Base-by-base conservation (phyloP, 2,113 vertebrate species). In the Leucoraja erinaceus region DNA sequence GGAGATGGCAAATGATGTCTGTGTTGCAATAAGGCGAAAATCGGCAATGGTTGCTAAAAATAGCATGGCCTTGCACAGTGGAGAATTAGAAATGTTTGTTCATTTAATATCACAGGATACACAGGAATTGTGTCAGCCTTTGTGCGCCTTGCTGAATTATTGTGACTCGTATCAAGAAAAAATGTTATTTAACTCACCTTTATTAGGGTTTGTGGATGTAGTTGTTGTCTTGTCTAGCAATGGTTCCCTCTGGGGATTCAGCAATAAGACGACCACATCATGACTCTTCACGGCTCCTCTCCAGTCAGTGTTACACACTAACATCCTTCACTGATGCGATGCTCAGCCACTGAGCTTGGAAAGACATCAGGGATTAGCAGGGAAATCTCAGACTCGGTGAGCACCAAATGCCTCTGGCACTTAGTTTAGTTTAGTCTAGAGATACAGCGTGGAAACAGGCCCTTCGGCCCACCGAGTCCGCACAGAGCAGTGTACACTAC, bases 1-100 rank as follows among this genome's bases (percentile, higher is more conserved):
- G 59, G 59, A 88, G 83, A 88, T 88, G 83, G 83, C 83, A 63
- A 83, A 31, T 88, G 28, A 88, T 63, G 83, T 88, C 83, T 88
- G 61, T 18, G 59, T 33, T 88, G 83, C 83, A 66, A 88, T 61
- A 66, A 88, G 18, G 28, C 31, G 25, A 31, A 63, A 63, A 59
- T 31, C 31, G 83, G 83, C 59, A 66, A 16, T 16, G 59, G n/a
- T 14, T 7, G 25, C 59, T 88, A 33, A 31, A 1, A 66, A 66
- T n/a, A 83, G 25, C 56, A 22, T 56, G 18, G 47, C 47, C n/a
- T 7, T 88, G 59, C 28, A 12, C 59, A 63, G 4, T 59, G 59
- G 38, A 66, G 83, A 66, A 63, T 14, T 88, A 66, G 63, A 88
- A 88, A 86, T 61, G 83, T 63, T 88, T 63, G 83, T 63, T 88